A percentile compares a stretch with the other conserved stretches of the same genome.
These are phyloP conservation scores for Rotaria magnacalcarata DNA, from an alignment of 2,888 invertebrate genomes.

Conservation along the genomic window DNA sequence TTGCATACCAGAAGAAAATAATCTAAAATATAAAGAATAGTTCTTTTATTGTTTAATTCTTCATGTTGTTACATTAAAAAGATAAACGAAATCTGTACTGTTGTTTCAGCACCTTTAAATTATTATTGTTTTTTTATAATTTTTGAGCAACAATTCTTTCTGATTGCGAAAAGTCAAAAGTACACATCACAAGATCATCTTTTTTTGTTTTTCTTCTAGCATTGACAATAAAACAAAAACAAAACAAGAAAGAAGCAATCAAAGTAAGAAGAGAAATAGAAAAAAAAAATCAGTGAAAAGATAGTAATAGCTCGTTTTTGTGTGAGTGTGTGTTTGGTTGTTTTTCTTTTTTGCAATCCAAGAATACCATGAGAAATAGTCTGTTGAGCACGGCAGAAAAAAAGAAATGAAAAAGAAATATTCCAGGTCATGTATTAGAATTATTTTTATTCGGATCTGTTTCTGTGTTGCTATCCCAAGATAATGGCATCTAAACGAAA, in stretches of 20 bases:
- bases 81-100: neutral
- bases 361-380: neutral
- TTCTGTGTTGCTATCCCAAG: neutral
- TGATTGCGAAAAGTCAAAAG: neutral
- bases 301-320: neutral
- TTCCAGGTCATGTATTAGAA: neutral
- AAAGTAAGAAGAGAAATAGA: neutral
- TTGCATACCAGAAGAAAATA: neutral
- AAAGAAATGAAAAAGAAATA: neutral
- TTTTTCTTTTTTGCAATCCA: neutral
- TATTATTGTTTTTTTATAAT: neutral
- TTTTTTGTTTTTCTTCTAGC: neutral
- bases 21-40: neutral
- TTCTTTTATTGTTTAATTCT: neutral
- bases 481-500: neutral
- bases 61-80: neutral
- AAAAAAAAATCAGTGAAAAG: neutral
- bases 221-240: too few relatives aligned
- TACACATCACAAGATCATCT: neutral
- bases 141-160: neutral
- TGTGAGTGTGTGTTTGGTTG: too few relatives aligned
- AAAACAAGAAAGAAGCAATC: too few relatives aligned
- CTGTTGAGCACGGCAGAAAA: too few relatives aligned
- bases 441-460: neutral
- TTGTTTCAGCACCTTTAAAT: too few relatives aligned